These are phyloP conservation scores for Cheilosia impressa DNA, from an alignment of 2,888 invertebrate genomes.

Conservation along the genomic window DNA sequence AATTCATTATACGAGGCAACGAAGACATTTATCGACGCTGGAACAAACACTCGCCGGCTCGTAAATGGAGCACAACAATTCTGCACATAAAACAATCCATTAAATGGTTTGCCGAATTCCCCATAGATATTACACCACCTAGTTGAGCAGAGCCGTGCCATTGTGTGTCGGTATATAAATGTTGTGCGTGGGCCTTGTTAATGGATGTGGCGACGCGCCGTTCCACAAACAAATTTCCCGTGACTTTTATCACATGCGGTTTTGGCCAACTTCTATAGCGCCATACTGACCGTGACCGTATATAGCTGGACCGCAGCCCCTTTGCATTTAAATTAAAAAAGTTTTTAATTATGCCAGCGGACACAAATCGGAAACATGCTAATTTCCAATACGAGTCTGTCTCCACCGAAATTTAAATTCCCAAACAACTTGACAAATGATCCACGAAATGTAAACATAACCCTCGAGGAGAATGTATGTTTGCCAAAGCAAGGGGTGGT, in stretches of 20 bases:
- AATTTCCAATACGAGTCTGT: slow-evolving; percentile 65
- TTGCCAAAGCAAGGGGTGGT: slow-evolving; percentile 38
- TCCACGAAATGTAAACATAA: slow-evolving; percentile 72
- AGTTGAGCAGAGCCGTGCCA: slow-evolving; percentile 15
- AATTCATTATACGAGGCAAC: slow-evolving; percentile 56
- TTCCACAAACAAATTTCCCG: slow-evolving; percentile 55
- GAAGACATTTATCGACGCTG: slow-evolving; percentile 50
- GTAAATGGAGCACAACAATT: slow-evolving; percentile 36
- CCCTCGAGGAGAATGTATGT: slow-evolving; percentile 69
- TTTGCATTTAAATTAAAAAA: slow-evolving; percentile 68
- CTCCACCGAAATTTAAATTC: slow-evolving; percentile 47
- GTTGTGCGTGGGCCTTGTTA: slow-evolving; percentile 62
- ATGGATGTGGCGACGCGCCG: slow-evolving; percentile 60
- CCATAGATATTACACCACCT: slow-evolving; percentile 49
- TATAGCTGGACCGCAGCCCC: slow-evolving; percentile 12
- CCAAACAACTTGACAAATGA: slow-evolving; percentile 72
- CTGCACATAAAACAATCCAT: slow-evolving; percentile 60
- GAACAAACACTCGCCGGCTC: slow-evolving; percentile 8
- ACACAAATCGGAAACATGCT: slow-evolving; percentile 58
- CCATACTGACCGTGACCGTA: slow-evolving; percentile 14
- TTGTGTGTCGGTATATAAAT: neutral
- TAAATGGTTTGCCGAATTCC: slow-evolving; percentile 63
- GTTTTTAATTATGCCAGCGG: slow-evolving; percentile 59
- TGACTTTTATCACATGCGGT: slow-evolving; percentile 70
- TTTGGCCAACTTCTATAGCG: slow-evolving; percentile 41